phyloP scores from a whole-genome alignment of 2,888 invertebrate genomes.

The Aethes cnicana region DNA sequence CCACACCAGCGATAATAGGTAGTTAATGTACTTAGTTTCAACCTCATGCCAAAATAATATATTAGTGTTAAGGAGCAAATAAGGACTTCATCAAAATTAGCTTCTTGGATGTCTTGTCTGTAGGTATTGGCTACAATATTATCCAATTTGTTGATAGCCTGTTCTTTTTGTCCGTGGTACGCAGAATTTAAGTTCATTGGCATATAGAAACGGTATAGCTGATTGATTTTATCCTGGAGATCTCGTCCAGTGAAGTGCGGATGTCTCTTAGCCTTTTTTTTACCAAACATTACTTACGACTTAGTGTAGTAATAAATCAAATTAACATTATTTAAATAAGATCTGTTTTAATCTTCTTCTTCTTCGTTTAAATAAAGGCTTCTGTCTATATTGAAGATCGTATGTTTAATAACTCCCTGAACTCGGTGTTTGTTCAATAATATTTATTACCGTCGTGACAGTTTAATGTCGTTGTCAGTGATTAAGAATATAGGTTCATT shows the following conservation, averaged over 20 bases:
- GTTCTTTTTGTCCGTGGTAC: conserved; percentile 45
- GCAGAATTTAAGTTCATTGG: conserved; percentile 50
- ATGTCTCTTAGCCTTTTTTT: neutral
- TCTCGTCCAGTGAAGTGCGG: conserved; percentile 17
- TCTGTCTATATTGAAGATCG: too few relatives aligned
- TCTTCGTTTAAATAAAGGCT: too few relatives aligned
- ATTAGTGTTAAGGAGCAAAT: conserved; percentile 54
- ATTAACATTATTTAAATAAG: too few relatives aligned
- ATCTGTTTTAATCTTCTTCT: too few relatives aligned
- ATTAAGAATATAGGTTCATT: too few relatives aligned
- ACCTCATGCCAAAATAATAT: conserved; percentile 61
- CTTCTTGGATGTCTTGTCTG: conserved; percentile 44
- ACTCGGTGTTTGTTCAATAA: too few relatives aligned
- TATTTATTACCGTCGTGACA: too few relatives aligned
- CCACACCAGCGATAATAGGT: conserved; percentile 48
- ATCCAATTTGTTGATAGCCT: conserved; percentile 45
- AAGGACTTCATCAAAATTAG: conserved; percentile 50
- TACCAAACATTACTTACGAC: too few relatives aligned
- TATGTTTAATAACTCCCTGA: too few relatives aligned
- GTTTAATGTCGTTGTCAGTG: too few relatives aligned
- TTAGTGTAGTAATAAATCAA: too few relatives aligned
- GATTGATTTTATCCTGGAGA: conserved; percentile 47
- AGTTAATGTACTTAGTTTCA: conserved; percentile 48
- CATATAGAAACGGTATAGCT: conserved; percentile 43
- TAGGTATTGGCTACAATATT: conserved; percentile 43